Percentiles rank a stretch among this genome's conserved stretches.
These are phyloP conservation scores for Cecidostiba fungosa DNA, from an alignment of 2,888 invertebrate genomes.

Conservation along the genomic window DNA sequence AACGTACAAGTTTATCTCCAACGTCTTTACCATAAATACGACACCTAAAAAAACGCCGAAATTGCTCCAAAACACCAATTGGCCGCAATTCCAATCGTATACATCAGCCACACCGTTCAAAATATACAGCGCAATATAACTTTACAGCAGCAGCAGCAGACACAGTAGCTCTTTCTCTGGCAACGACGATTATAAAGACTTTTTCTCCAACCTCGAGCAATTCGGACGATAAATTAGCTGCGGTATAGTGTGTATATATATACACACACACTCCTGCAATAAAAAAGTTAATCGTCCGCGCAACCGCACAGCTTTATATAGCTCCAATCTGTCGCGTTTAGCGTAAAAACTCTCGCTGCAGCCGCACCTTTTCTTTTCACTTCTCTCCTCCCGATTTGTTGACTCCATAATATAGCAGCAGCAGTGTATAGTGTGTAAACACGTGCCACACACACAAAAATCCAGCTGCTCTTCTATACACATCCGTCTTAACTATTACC, in stretches of 20 bases:
- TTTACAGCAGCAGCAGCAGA: neutral
- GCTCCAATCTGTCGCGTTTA: constrained; percentile 12
- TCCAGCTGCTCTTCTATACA: constrained; percentile 27
- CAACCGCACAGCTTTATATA: constrained; percentile 1
- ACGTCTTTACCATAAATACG: neutral
- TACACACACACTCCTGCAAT: neutral
- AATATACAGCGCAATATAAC: constrained; percentile 8
- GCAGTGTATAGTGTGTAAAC: neutral
- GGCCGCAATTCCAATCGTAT: neutral
- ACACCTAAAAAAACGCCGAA: neutral
- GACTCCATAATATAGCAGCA: neutral
- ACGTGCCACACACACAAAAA: neutral
- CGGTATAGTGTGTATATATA: neutral
- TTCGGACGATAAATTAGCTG: constrained; percentile 3
- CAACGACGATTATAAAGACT: constrained; percentile 13
- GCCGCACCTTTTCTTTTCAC: neutral
- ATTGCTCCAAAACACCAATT: neutral
- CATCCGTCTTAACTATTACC: constrained; percentile 8
- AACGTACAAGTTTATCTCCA: no score
- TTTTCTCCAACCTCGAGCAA: neutral
- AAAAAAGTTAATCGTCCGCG: constrained; percentile 16
- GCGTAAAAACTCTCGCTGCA: neutral
- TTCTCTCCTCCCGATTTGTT: constrained; percentile 5
- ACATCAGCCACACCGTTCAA: neutral
- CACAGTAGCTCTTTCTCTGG: neutral